phyloP scores from a whole-genome alignment of 2,888 invertebrate genomes.

The Tiliacea aurago region DNA sequence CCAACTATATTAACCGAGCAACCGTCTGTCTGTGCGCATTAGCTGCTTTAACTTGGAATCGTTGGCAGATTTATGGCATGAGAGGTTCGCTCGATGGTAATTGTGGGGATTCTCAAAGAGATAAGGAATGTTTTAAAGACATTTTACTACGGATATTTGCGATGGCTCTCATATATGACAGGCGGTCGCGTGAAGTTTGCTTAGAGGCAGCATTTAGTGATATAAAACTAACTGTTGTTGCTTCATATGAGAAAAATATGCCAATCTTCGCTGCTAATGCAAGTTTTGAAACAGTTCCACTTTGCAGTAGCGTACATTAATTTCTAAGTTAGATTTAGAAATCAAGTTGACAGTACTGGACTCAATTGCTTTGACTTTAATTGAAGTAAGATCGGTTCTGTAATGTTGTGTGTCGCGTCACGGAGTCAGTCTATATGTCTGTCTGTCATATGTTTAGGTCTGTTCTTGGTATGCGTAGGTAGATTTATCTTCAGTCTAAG shows the following conservation, averaged over 20 bases:
- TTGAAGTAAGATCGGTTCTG: slow-evolving; percentile 37
- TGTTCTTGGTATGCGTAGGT: slow-evolving; percentile 15
- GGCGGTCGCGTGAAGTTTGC: background rate
- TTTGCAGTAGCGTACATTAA: slow-evolving; percentile 24
- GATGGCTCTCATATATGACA: slow-evolving; percentile 24
- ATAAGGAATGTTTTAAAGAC: slow-evolving; percentile 27
- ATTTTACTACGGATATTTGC: slow-evolving; percentile 23
- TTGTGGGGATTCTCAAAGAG: slow-evolving; percentile 45
- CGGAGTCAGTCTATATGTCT: slow-evolving; percentile 8
- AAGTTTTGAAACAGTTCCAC: slow-evolving; percentile 39
- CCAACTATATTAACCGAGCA: slow-evolving; percentile 69
- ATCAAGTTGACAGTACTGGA: slow-evolving; percentile 41
- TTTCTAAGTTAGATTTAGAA: slow-evolving; percentile 46
- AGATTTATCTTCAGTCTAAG: slow-evolving; percentile 25
- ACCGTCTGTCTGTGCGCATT: slow-evolving; percentile 73
- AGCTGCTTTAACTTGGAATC: slow-evolving; percentile 70
- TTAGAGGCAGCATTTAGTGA: background rate
- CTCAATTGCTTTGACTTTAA: slow-evolving; percentile 37
- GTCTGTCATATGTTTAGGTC: slow-evolving; percentile 41
- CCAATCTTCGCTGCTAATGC: slow-evolving; percentile 10
- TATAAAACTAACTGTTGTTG: slow-evolving; percentile 22
- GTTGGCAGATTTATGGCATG: slow-evolving; percentile 72
- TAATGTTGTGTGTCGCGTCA: slow-evolving; percentile 23
- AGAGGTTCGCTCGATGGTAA: slow-evolving; percentile 54
- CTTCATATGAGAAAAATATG: slow-evolving; percentile 21